phyloP scores from a whole-genome alignment of 2,113 vertebrate species.

The Zosterops hypoxanthus region DNA sequence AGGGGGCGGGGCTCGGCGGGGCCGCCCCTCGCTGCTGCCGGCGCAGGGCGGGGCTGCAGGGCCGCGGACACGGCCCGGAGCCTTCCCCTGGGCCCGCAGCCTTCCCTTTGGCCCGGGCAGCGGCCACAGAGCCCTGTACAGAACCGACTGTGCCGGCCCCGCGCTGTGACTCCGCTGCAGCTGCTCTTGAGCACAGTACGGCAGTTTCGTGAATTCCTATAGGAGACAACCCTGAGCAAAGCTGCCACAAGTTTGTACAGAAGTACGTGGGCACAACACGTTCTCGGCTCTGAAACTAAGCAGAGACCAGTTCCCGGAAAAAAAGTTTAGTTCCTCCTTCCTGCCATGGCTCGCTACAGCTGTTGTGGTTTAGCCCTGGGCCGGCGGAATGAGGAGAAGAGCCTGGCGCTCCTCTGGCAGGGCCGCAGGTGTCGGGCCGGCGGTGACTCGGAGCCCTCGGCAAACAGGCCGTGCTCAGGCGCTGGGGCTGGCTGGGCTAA shows the following conservation, averaged over 20 bases:
- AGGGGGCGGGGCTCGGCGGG: not conserved
- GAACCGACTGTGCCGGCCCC: accelerated
- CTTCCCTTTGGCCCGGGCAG: accelerated
- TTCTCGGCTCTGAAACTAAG: not conserved
- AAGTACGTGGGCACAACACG: accelerated
- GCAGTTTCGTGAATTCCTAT: accelerated
- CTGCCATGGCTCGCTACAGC: accelerated
- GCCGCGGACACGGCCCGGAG: accelerated
- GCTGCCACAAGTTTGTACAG: too few species aligned
- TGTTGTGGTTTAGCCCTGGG: accelerated
- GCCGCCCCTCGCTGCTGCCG: accelerated
- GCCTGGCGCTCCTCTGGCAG: accelerated
- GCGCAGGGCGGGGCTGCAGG: accelerated
- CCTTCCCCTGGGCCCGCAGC: not conserved
- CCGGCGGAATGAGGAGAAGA: accelerated
- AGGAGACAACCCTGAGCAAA: not conserved
- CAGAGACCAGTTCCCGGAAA: not conserved
- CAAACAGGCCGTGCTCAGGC: accelerated
- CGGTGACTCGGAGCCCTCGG: not conserved
- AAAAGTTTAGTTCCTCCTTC: not conserved
- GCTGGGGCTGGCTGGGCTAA: accelerated
- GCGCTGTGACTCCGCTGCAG: accelerated
- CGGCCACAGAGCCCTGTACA: accelerated
- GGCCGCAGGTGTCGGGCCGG: accelerated
- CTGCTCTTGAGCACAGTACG: accelerated